Percentiles rank a stretch among this genome's conserved stretches.
phyloP scores from a whole-genome alignment of 2,797 vertebrate species.

The Podarcis lilfordi region DNA sequence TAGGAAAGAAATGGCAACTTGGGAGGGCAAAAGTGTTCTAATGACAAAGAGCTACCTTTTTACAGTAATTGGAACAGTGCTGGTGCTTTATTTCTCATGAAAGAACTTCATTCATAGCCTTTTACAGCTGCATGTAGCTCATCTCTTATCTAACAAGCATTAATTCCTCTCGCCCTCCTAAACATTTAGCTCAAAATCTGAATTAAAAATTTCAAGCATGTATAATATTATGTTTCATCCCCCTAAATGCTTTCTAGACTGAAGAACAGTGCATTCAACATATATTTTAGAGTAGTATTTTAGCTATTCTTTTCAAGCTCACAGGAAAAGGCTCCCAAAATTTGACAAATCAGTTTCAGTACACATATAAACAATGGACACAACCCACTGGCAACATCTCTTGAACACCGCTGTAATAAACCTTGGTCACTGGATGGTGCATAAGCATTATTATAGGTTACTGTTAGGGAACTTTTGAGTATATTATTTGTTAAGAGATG shows the following conservation, averaged over 20 bases:
- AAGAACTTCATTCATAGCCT: background rate
- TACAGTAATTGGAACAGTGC: background rate
- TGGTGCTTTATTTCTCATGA: background rate
- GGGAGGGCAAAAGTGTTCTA: background rate
- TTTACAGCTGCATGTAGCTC: background rate
- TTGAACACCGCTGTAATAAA: background rate
- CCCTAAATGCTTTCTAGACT: background rate
- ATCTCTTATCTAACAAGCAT: background rate
- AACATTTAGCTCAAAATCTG: background rate
- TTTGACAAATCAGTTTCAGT: conserved; percentile 10
- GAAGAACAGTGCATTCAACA: background rate
- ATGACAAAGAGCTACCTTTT: background rate
- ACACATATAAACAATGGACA: background rate
- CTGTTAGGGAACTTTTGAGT: background rate
- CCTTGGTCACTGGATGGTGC: background rate
- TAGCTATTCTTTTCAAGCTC: background rate
- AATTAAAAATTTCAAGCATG: conserved; percentile 37
- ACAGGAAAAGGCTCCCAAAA: background rate
- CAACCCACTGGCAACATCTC: background rate
- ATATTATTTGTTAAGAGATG: background rate
- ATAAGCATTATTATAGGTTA: background rate
- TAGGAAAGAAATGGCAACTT: rapidly evolving
- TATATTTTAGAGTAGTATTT: background rate
- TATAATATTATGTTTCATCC: conserved; percentile 40
- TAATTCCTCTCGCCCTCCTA: background rate